phyloP scores from a whole-genome alignment of 2,113 vertebrate genomes.

The Otolemur garnettii region DNA sequence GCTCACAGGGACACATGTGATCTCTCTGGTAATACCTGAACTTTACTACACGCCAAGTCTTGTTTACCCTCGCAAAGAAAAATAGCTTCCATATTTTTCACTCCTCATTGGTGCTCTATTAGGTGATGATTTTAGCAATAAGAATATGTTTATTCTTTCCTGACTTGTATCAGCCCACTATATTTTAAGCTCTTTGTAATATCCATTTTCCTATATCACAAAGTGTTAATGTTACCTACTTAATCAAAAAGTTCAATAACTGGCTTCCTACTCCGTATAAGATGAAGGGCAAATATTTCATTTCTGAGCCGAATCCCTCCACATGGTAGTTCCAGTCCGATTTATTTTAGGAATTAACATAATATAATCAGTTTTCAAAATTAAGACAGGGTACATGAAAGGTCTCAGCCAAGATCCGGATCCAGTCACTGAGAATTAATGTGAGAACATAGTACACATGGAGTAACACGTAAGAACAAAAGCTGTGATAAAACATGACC shows the following conservation, averaged over 20 bases:
- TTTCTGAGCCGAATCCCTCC: background rate
- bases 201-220: background rate
- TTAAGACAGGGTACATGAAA: background rate
- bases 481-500: background rate
- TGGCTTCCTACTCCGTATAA: background rate
- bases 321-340: background rate
- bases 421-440: background rate
- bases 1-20: background rate
- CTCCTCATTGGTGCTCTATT: background rate
- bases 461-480: background rate
- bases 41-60: background rate
- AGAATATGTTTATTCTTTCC: background rate
- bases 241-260: slow-evolving; percentile 3
- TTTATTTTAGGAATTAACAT: slow-evolving; percentile 1
- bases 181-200: background rate
- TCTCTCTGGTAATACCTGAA: background rate
- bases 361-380: background rate
- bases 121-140: background rate
- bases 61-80: background rate
- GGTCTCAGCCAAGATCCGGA: background rate
- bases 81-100: background rate
- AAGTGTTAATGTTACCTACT: background rate
- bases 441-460: background rate
- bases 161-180: background rate
- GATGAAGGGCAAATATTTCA: background rate